phyloP scores from a whole-genome alignment of 2,113 vertebrate species.

The Tachuris rubrigastra region DNA sequence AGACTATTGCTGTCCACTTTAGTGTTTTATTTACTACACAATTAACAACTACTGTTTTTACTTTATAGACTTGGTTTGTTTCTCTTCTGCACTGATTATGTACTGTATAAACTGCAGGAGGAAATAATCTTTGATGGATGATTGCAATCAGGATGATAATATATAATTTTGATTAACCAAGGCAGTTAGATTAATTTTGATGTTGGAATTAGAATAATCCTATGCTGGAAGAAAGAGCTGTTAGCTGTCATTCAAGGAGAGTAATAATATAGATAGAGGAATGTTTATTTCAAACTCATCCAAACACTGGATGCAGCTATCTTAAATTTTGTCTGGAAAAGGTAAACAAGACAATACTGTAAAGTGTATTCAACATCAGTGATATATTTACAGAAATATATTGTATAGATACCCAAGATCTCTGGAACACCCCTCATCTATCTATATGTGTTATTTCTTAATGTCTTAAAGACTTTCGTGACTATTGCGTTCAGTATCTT shows the following conservation, averaged over 20 bases:
- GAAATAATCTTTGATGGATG: constrained; percentile 74
- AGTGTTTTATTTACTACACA: neutral
- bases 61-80: neutral
- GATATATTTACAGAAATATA: neutral
- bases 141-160: constrained; percentile 80
- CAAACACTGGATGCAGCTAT: constrained; percentile 11
- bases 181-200: constrained; percentile 76
- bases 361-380: neutral
- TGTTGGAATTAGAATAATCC: constrained; percentile 65
- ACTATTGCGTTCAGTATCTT: neutral
- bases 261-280: constrained; percentile 1
- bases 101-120: constrained; percentile 57
- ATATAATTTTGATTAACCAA: constrained; percentile 80
- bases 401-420: neutral
- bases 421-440: neutral
- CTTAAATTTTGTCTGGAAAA: neutral
- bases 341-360: neutral
- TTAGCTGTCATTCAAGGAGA: constrained; percentile 53
- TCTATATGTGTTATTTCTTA: neutral
- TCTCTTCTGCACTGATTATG: constrained; percentile 66
- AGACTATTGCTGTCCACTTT: neutral
- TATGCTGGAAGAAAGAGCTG: constrained; percentile 12
- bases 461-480: neutral
- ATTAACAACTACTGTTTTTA: neutral
- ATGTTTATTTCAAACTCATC: neutral